phyloP scores from a whole-genome alignment of 2,797 vertebrate genomes.

The Anableps anableps region DNA sequence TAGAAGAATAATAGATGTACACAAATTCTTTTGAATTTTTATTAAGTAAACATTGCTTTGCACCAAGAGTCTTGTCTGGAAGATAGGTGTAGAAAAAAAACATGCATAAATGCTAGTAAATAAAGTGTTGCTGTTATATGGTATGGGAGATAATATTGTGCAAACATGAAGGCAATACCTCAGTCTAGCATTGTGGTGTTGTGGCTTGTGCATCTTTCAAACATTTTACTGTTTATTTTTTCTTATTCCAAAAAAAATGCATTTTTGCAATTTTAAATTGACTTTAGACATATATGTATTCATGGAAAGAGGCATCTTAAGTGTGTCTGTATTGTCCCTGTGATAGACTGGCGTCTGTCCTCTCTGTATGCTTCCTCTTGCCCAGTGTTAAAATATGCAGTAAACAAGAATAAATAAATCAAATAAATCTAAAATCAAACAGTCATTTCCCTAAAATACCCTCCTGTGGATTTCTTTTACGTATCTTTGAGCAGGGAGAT shows the following conservation, averaged over 20 bases:
- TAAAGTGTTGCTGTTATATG: not conserved
- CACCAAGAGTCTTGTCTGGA: not conserved
- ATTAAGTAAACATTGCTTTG: too few species aligned
- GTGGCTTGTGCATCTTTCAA: too few species aligned
- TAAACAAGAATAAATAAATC: too few species aligned
- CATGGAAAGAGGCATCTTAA: not conserved
- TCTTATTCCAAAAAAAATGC: not conserved
- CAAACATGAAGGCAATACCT: not conserved
- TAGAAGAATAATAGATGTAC: too few species aligned
- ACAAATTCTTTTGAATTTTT: too few species aligned
- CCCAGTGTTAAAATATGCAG: too few species aligned
- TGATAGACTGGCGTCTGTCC: too few species aligned
- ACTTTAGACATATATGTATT: not conserved
- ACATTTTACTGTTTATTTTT: not conserved
- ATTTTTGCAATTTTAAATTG: not conserved
- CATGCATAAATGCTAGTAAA: not conserved
- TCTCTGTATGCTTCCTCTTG: too few species aligned
- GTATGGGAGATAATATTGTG: not conserved
- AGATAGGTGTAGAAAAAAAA: not conserved
- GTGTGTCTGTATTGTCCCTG: not conserved
- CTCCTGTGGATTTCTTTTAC: not conserved
- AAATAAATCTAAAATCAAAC: too few species aligned
- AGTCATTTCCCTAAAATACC: not conserved
- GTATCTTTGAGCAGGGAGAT: slow-evolving; percentile 1
- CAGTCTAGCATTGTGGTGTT: too few species aligned